phyloP scores from a whole-genome alignment of 2,797 vertebrate genomes.

The Ceryle rudis region DNA sequence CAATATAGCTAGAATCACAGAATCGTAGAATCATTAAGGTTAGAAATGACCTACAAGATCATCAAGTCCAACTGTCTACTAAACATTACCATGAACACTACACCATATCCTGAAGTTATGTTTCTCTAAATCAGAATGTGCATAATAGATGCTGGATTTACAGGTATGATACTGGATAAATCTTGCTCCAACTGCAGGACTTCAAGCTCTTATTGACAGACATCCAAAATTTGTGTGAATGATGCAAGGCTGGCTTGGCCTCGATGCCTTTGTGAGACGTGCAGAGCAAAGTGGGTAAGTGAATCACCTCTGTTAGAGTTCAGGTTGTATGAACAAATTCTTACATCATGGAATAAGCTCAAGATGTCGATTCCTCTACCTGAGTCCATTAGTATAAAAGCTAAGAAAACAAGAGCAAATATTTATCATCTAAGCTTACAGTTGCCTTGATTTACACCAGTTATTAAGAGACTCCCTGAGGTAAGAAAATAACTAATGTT shows the following conservation, averaged over 20 bases:
- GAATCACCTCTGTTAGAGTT: neutral
- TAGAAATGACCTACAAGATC: no score
- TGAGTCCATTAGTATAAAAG: neutral
- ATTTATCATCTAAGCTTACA: constrained; percentile 3
- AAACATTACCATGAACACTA: no score
- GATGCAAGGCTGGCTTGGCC: neutral
- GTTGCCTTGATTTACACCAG: neutral
- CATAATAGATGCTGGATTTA: neutral
- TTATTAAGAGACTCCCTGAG: constrained; percentile 10
- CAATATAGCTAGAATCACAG: neutral
- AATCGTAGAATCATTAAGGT: no score
- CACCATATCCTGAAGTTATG: neutral
- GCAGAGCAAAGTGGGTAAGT: neutral
- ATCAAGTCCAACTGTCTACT: no score
- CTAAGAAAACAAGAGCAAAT: constrained; percentile 15
- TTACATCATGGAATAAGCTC: accelerated
- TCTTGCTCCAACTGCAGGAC: neutral
- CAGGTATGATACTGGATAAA: neutral
- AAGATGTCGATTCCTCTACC: neutral
- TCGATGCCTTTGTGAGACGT: neutral
- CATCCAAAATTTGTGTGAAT: neutral
- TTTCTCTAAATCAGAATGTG: neutral
- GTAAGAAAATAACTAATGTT: constrained; percentile 14
- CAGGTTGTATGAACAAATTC: neutral
- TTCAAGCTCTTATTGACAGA: neutral